phyloP scores from a whole-genome alignment of 2,888 invertebrate species.

The Athalia circularis region DNA sequence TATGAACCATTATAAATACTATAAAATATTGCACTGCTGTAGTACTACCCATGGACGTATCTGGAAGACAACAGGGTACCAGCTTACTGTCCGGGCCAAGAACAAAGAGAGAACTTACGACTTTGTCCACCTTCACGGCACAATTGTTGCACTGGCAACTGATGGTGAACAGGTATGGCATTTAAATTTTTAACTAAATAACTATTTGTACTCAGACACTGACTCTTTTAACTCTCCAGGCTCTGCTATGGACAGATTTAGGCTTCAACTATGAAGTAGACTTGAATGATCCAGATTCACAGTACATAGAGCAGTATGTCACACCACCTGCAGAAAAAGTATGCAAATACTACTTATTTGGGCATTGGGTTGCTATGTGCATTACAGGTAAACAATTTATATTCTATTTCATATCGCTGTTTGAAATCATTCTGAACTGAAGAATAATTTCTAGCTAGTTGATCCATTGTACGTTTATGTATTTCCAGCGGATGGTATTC shows the following conservation, averaged over 20 bases:
- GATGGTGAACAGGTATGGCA: constrained; percentile 19
- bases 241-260: constrained; percentile 57
- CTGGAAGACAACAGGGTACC: constrained; percentile 50
- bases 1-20: neutral
- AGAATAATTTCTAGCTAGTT: constrained; percentile 3
- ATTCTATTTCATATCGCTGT: constrained; percentile 27
- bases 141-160: constrained; percentile 52
- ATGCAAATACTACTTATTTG: constrained; percentile 58
- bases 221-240: constrained; percentile 49
- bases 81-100: constrained; percentile 46
- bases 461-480: neutral
- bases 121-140: constrained; percentile 32
- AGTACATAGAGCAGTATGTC: constrained; percentile 22
- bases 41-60: constrained; percentile 60
- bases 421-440: neutral
- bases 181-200: neutral
- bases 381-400: constrained; percentile 58
- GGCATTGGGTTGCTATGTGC: constrained; percentile 55
- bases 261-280: constrained; percentile 51
- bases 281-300: constrained; percentile 34
- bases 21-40: constrained; percentile 43
- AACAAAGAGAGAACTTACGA: constrained; percentile 38
- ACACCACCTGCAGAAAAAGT: constrained; percentile 49
- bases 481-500: constrained; percentile 58
- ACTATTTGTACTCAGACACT: neutral